phyloP scores from a whole-genome alignment of 2,113 vertebrate species.

The Thamnaconus septentrionalis region DNA sequence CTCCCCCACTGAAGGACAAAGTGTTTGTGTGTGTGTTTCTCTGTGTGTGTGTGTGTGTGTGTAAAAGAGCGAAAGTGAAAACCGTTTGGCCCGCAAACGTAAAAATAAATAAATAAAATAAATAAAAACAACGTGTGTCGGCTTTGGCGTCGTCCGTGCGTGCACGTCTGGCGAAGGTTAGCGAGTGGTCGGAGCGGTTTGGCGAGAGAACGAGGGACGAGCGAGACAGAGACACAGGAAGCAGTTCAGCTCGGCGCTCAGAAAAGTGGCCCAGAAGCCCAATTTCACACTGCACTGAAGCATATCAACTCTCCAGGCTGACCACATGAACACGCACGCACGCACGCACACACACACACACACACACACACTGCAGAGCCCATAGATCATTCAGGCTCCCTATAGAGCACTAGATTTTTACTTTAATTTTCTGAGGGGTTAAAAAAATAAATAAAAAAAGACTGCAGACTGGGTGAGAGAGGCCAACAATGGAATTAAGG shows the following conservation, averaged over 20 bases:
- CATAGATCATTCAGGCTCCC: constrained; percentile 41
- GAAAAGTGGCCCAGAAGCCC: constrained; percentile 60
- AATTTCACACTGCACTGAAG: constrained; percentile 78
- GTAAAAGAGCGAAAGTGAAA: constrained; percentile 3
- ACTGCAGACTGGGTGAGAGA: too few relatives aligned
- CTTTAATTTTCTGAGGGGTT: constrained; percentile 4
- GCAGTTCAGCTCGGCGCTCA: constrained; percentile 56
- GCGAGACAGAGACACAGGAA: constrained; percentile 25
- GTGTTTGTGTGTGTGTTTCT: background rate
- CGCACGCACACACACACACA: constrained; percentile 21
- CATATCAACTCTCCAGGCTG: constrained; percentile 57
- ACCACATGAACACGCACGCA: constrained; percentile 39
- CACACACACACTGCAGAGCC: constrained; percentile 28
- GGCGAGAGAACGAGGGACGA: constrained; percentile 7
- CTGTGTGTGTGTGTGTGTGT: constrained; percentile 7
- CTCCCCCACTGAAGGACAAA: background rate
- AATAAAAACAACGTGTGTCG: too few relatives aligned
- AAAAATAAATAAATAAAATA: too few relatives aligned
- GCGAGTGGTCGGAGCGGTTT: constrained; percentile 10
- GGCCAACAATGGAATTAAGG: too few relatives aligned
- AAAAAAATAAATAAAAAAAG: too few relatives aligned
- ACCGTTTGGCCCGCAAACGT: background rate
- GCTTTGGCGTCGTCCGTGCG: too few relatives aligned
- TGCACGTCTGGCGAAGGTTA: background rate
- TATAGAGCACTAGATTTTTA: constrained; percentile 24